A percentile compares a stretch with the other conserved stretches of the same genome.
phyloP scores from a whole-genome alignment of 2,797 vertebrate genomes.

The Clarias fuscus region DNA sequence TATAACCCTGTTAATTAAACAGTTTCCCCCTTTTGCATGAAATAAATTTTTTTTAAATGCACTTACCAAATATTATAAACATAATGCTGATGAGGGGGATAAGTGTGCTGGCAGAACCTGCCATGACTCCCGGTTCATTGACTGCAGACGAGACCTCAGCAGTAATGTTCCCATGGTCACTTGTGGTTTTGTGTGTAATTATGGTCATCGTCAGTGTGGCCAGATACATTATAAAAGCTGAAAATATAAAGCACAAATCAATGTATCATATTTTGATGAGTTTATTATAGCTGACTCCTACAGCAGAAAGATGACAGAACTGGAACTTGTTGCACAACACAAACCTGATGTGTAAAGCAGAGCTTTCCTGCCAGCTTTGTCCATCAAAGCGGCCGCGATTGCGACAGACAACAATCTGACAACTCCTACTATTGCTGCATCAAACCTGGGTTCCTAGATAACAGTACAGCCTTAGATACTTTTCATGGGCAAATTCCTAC shows the following conservation, averaged over 20 bases:
- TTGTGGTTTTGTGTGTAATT: slow-evolving; percentile 66
- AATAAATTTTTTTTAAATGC: too few relatives aligned
- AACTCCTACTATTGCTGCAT: slow-evolving; percentile 69
- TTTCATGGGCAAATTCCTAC: not conserved
- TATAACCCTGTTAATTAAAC: not conserved
- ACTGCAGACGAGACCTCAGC: not conserved
- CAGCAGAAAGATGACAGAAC: not conserved
- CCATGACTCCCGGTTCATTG: not conserved
- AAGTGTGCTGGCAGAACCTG: slow-evolving; percentile 61
- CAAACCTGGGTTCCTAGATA: slow-evolving; percentile 61
- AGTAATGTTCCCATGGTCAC: slow-evolving; percentile 57
- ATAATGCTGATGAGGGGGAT: slow-evolving; percentile 87
- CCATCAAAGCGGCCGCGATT: slow-evolving; percentile 73
- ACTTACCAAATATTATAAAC: slow-evolving; percentile 89
- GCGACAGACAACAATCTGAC: slow-evolving; percentile 72
- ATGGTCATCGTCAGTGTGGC: slow-evolving; percentile 83
- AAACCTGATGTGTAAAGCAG: slow-evolving; percentile 74
- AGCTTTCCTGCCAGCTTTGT: slow-evolving; percentile 74
- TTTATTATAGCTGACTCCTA: not conserved
- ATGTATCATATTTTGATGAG: slow-evolving; percentile 70
- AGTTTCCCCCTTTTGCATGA: not conserved
- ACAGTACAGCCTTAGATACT: not conserved
- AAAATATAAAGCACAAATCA: slow-evolving; percentile 49
- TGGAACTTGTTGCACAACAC: slow-evolving; percentile 16
- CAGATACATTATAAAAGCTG: slow-evolving; percentile 78